phyloP scores from a whole-genome alignment of 1,140 invertebrate species.

The Papilio dardanus region DNA sequence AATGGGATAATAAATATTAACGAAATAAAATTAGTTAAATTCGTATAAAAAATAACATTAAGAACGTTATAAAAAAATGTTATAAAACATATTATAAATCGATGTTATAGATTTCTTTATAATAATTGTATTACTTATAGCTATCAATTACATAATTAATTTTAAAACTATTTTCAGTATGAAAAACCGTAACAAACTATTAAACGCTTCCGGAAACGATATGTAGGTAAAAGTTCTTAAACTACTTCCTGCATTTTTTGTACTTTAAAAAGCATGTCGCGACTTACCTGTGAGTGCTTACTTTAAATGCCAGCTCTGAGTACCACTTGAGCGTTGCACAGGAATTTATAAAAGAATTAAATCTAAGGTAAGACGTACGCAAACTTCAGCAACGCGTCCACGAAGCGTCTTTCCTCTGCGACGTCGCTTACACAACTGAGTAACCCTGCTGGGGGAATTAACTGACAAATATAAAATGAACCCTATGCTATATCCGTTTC shows the following conservation, averaged over 20 bases:
- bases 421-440: background rate
- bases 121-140: too few relatives aligned
- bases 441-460: background rate
- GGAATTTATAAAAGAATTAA: background rate
- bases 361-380: background rate
- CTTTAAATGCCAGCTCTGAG: constrained; percentile 5
- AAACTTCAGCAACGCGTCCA: constrained; percentile 7
- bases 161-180: background rate
- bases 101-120: too few relatives aligned
- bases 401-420: background rate
- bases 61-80: too few relatives aligned
- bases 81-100: too few relatives aligned
- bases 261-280: background rate
- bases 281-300: constrained; percentile 14
- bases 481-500: background rate
- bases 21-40: too few relatives aligned
- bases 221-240: background rate
- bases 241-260: background rate
- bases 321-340: constrained; percentile 15
- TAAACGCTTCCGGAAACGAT: background rate
- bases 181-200: background rate
- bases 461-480: constrained; percentile 14
- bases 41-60: too few relatives aligned
- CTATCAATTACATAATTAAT: background rate
- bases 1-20: too few relatives aligned